Evolutionary conservation across 2,113 vertebrate species (phyloP), one percentile per base, ranked within the genome.

Genomic region (Platichthys stellatus): DNA sequence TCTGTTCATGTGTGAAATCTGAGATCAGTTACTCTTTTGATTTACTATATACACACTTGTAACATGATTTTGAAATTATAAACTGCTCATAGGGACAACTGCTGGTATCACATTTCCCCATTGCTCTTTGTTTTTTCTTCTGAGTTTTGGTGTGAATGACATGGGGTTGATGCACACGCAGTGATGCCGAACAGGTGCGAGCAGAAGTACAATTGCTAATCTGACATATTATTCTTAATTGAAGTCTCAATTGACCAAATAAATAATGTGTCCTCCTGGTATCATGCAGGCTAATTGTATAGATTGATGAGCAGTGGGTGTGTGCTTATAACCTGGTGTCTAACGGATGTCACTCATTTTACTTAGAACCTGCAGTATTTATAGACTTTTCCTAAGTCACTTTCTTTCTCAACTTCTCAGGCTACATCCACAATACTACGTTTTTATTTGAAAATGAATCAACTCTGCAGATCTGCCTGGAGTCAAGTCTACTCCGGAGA

Each of bases 1-100:
- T 84, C 86, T 82, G 54, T 65, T 83, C 78, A 89, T 74, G 86
- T 85, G 86, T 88, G 83, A 92, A 89, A 88, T 81, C 69, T 51
- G 56, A 63, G 31, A 69, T 82, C 26, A 84, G 49, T 49, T 23
- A n/a, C 26, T 24, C 5, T 43, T 78, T 5, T 59, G 53, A 24
- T 63, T 65, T 43, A 73, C n/a, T 47, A 62, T 5, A 74, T 61
- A 54, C 12, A 35, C 21, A 51, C 21, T 71, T 3, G 23, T 2
- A 62, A 65, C 45, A 51, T 60, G 28, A 31, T 59, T 62, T 21
- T 35, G 17, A 60, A 43, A 43, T 63, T 47, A 15, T 26, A 53
- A 20, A 21, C 2, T 60, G 18, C 24, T 43, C 47, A 43, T 51
- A 11, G 26, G 24, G 31, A 54, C 58, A 21, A n/a, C 6, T 31